phyloP scores from a whole-genome alignment of 2,888 invertebrate genomes.

The Thumatha senex region DNA sequence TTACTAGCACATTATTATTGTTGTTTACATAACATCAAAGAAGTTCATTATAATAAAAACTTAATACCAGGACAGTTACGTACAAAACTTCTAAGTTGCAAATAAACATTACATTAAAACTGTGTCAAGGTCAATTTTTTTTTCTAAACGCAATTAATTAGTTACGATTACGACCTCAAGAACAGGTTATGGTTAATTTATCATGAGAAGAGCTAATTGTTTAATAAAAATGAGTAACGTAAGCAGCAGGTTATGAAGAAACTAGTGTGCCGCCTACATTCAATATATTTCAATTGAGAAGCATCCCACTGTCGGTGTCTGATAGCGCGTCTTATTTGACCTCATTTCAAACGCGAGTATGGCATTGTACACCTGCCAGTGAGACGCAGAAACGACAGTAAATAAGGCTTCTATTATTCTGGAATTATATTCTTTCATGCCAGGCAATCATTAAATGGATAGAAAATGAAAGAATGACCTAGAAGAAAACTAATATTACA shows the following conservation, averaged over 20 bases:
- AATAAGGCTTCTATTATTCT: slow-evolving; percentile 3
- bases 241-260: slow-evolving; percentile 29
- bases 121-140: too few species aligned
- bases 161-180: slow-evolving; percentile 7
- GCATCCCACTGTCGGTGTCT: slow-evolving; percentile 50
- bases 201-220: slow-evolving; percentile 14
- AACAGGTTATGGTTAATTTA: slow-evolving; percentile 7
- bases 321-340: slow-evolving; percentile 58
- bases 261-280: slow-evolving; percentile 52
- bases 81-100: too few species aligned
- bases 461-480: too few species aligned
- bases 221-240: slow-evolving; percentile 33
- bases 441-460: too few species aligned
- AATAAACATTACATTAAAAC: too few species aligned
- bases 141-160: too few species aligned
- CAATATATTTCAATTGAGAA: slow-evolving; percentile 64
- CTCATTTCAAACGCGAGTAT: slow-evolving; percentile 59
- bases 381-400: slow-evolving; percentile 18
- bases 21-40: too few species aligned
- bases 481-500: too few species aligned
- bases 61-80: too few species aligned
- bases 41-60: too few species aligned
- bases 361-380: slow-evolving; percentile 48
- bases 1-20: too few species aligned
- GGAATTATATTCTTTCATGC: not conserved